Conservation (phyloP, 2,113 vertebrate genomes). For the Oryzias celebensis region DNA sequence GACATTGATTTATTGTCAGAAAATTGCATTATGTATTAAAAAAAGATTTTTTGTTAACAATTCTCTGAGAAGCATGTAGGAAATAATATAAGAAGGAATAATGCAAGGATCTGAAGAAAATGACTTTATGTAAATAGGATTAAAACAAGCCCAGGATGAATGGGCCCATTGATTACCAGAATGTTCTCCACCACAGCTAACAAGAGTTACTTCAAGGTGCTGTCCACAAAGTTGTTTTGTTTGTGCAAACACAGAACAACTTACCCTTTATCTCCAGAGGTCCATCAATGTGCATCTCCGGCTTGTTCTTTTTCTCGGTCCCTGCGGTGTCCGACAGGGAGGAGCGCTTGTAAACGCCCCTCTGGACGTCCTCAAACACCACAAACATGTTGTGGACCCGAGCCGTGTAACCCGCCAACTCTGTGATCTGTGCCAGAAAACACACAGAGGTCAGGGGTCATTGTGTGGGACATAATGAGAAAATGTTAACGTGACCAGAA, state of each 20-base stretch:
- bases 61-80: no score
- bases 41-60: no score
- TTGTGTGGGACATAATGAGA: neutral
- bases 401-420: conserved; percentile 95
- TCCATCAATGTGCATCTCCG: conserved; percentile 80
- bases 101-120: no score
- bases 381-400: conserved; percentile 95
- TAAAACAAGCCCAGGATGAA: no score
- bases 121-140: no score
- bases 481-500: neutral
- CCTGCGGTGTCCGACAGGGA: conserved; percentile 69
- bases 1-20: no score
- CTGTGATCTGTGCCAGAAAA: conserved; percentile 84
- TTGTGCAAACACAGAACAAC: neutral
- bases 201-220: no score
- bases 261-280: conserved; percentile 91
- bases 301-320: conserved; percentile 72
- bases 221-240: no score
- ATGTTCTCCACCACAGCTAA: no score
- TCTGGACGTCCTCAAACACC: conserved; percentile 95
- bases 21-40: no score
- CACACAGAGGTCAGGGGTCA: conserved; percentile 31
- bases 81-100: no score
- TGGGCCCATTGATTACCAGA: no score
- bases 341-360: conserved; percentile 89